phyloP scores from a whole-genome alignment of 2,797 vertebrate species.

The Aphelocoma californica region DNA sequence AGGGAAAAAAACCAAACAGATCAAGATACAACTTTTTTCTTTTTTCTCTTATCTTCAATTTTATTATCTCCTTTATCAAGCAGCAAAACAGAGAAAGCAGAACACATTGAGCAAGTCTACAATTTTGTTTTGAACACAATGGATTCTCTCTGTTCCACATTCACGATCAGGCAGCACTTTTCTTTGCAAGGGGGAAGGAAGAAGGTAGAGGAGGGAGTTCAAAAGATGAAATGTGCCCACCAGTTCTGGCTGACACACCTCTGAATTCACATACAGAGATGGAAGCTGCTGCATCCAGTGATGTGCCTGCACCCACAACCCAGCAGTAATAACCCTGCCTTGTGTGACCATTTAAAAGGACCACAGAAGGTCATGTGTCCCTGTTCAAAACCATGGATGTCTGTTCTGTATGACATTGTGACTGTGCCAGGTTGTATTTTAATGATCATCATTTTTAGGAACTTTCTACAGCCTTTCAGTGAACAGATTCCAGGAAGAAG shows the following conservation, averaged over 20 bases:
- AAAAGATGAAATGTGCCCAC: neutral
- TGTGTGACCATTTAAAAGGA: neutral
- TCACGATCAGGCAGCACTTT: neutral
- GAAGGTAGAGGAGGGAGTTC: neutral
- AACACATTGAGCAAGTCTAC: neutral
- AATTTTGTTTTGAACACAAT: neutral
- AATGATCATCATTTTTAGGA: neutral
- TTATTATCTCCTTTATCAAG: slow-evolving; percentile 36
- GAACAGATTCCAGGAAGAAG: neutral
- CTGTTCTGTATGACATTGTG: neutral
- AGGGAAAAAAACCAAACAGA: neutral
- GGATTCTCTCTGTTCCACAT: neutral
- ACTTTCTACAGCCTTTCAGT: neutral
- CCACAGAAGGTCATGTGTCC: neutral
- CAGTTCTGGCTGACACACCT: neutral
- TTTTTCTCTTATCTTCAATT: slow-evolving; percentile 5
- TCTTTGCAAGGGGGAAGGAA: neutral
- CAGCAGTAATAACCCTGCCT: neutral
- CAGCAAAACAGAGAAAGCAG: neutral
- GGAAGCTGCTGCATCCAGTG: neutral
- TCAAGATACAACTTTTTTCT: neutral
- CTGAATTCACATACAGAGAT: neutral
- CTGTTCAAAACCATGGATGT: neutral
- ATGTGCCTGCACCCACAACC: neutral
- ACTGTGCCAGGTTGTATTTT: neutral